Conservation (phyloP, 2,888 invertebrate genomes). For the Drosophila diplacantha region DNA sequence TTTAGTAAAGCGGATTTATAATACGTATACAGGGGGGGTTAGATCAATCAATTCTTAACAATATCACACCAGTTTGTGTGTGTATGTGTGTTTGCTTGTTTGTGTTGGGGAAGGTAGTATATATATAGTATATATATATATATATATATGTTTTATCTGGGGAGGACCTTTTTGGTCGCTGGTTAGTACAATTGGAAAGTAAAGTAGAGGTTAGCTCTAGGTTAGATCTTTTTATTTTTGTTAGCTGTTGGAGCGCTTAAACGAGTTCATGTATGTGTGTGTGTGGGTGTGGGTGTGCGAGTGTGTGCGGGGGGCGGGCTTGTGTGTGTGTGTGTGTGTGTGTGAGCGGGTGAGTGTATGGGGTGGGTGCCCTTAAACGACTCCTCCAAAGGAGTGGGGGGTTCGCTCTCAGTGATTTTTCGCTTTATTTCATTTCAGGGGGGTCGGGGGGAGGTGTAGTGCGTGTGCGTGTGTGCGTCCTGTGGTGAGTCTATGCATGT, state of each 20-base stretch:
- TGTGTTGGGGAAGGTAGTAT: slow-evolving; percentile 22
- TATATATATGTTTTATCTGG: slow-evolving; percentile 13
- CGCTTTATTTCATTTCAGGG: slow-evolving; percentile 1
- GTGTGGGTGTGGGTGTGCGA: slow-evolving; percentile 8
- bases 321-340: slow-evolving; percentile 22
- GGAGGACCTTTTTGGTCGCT: slow-evolving; percentile 20
- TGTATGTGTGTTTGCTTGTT: slow-evolving; percentile 11
- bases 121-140: slow-evolving; percentile 20
- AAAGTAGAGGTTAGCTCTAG: slow-evolving; percentile 53
- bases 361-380: slow-evolving; percentile 6
- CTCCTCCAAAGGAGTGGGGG: slow-evolving; percentile 1
- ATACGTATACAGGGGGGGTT: slow-evolving; percentile 29
- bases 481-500: slow-evolving; percentile 8
- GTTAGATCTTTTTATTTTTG: slow-evolving; percentile 29
- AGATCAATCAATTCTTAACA: slow-evolving; percentile 38
- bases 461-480: slow-evolving; percentile 13
- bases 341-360: slow-evolving; percentile 15
- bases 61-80: slow-evolving; percentile 20
- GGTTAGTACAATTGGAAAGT: slow-evolving; percentile 55
- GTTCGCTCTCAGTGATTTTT: slow-evolving; percentile 10
- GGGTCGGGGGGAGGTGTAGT: not conserved
- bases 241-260: slow-evolving; percentile 35
- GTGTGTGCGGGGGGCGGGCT: slow-evolving; percentile 11
- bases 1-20: slow-evolving; percentile 49
- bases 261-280: slow-evolving; percentile 33